Percentiles rank a stretch among this genome's conserved stretches.
Conservation (phyloP, 2,888 invertebrate genomes). For the Biston betularia region DNA sequence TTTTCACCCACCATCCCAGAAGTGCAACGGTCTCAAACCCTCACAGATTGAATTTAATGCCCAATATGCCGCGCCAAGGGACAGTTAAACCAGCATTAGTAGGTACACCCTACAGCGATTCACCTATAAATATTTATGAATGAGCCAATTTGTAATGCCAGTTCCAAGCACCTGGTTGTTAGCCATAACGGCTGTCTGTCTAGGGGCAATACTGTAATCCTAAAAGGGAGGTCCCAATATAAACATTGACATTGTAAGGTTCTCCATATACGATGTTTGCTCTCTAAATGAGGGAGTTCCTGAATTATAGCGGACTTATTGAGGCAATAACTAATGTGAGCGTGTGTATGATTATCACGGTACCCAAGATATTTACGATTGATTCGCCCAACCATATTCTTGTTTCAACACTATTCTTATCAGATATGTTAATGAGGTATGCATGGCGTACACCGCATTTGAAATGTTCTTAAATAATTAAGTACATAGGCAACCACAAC, state of each 20-base stretch:
- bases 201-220: constrained; percentile 59
- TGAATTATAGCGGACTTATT: constrained; percentile 50
- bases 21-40: constrained; percentile 54
- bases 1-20: constrained; percentile 59
- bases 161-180: constrained; percentile 55
- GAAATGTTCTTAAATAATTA: too few relatives aligned
- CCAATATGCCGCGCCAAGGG: constrained; percentile 66
- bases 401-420: too few relatives aligned
- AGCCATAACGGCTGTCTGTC: constrained; percentile 60
- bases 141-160: constrained; percentile 62
- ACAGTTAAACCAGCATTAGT: constrained; percentile 76
- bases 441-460: neutral
- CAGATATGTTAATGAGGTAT: neutral
- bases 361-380: constrained; percentile 19
- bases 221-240: constrained; percentile 67
- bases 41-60: constrained; percentile 72
- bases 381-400: neutral
- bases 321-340: constrained; percentile 48
- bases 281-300: constrained; percentile 49
- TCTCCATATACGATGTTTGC: constrained; percentile 53
- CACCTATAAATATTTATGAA: constrained; percentile 77
- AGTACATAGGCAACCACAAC: too few relatives aligned
- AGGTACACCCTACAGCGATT: constrained; percentile 66
- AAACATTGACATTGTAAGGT: constrained; percentile 61
- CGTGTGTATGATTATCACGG: constrained; percentile 41